phyloP scores from a whole-genome alignment of 2,888 invertebrate genomes.

The Eupithecia abbreviata region DNA sequence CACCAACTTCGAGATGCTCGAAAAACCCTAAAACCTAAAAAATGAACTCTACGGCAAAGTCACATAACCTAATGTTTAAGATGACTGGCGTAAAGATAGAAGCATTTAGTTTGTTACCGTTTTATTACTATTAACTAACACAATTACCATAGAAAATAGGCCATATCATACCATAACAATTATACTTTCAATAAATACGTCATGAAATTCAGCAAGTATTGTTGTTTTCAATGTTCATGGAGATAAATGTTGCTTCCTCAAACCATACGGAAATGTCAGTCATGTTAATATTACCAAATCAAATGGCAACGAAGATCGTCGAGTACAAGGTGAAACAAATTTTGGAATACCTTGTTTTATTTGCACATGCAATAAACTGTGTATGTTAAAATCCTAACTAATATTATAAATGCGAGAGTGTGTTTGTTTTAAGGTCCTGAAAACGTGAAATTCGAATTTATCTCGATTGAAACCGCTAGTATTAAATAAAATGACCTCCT shows the following conservation, averaged over 20 bases:
- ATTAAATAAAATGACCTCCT: constrained; percentile 24
- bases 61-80: too few relatives aligned
- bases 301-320: constrained; percentile 38
- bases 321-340: constrained; percentile 40
- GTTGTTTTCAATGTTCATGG: background rate
- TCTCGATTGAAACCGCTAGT: background rate
- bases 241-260: constrained; percentile 15
- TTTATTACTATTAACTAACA: too few relatives aligned
- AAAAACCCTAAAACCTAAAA: too few relatives aligned
- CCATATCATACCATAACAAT: too few relatives aligned
- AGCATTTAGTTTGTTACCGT: too few relatives aligned
- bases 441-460: too few relatives aligned
- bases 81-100: too few relatives aligned
- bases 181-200: background rate
- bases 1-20: too few relatives aligned
- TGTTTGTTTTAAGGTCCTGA: too few relatives aligned
- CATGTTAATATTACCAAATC: constrained; percentile 39
- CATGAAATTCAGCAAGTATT: background rate
- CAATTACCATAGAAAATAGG: too few relatives aligned
- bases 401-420: too few relatives aligned
- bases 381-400: constrained; percentile 8
- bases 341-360: constrained; percentile 36
- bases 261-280: constrained; percentile 35
- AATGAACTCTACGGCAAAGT: too few relatives aligned
- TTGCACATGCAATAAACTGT: constrained; percentile 36